Evolutionary conservation across 1,140 invertebrate species (phyloP).

Genomic region (Phenacoccus solenopsis): DNA sequence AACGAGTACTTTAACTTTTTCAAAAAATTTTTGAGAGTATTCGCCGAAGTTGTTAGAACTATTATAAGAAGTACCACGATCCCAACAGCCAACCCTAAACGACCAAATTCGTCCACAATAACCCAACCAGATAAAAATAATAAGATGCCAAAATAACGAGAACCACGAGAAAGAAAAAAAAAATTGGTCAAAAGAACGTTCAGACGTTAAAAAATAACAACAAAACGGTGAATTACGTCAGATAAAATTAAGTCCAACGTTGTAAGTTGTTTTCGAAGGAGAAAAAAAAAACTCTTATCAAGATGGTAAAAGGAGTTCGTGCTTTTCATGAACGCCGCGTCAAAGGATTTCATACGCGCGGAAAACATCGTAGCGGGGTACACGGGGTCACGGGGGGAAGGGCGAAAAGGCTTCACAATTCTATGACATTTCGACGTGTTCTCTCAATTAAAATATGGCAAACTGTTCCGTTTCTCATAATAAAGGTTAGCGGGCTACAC

Average conservation of each 20-base stretch:
- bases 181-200: neutral
- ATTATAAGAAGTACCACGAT: too few relatives aligned
- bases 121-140: neutral
- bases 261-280: neutral
- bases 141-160: neutral
- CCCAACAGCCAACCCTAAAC: too few relatives aligned
- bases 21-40: too few relatives aligned
- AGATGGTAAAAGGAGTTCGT: constrained; percentile 1
- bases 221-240: constrained; percentile 6
- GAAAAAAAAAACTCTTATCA: neutral
- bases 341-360: neutral
- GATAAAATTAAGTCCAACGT: constrained; percentile 14
- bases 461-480: constrained; percentile 15
- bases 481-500: neutral
- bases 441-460: constrained; percentile 12
- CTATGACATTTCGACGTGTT: constrained; percentile 11
- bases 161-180: neutral
- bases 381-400: too few relatives aligned
- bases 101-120: too few relatives aligned
- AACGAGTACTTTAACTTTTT: too few relatives aligned
- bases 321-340: neutral
- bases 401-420: neutral
- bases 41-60: too few relatives aligned
- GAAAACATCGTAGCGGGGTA: too few relatives aligned
- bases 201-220: constrained; percentile 4